Evolutionary conservation across 2,797 vertebrate species (phyloP).

Genomic region (Gymnoscopelus braueri): DNA sequence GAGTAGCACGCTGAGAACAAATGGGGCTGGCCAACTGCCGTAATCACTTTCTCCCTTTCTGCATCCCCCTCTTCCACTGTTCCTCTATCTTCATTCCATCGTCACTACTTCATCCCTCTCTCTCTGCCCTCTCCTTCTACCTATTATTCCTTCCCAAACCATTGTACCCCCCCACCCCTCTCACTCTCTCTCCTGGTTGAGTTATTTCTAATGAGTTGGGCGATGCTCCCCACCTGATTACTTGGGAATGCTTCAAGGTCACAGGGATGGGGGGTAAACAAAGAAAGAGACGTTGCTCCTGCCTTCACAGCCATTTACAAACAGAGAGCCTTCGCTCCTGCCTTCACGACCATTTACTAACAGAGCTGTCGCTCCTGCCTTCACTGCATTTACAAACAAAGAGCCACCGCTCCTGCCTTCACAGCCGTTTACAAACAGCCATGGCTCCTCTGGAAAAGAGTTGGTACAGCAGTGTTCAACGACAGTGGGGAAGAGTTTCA

Average conservation of each 20-base stretch:
- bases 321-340: not conserved
- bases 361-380: no score
- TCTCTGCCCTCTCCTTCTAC: not conserved
- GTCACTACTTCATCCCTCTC: slow-evolving; percentile 16
- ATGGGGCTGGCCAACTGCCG: slow-evolving; percentile 16
- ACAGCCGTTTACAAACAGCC: not conserved
- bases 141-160: slow-evolving; percentile 1
- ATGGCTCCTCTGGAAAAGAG: no score
- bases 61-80: slow-evolving; percentile 19
- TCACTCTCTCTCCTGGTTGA: not conserved
- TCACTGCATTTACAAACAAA: not conserved
- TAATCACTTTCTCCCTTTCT: slow-evolving; percentile 29
- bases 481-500: not conserved
- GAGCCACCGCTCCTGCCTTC: not conserved
- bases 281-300: not conserved
- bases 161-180: not conserved
- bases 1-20: slow-evolving; percentile 29
- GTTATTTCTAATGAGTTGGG: slow-evolving; percentile 32
- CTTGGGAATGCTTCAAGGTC: slow-evolving; percentile 50
- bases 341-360: not conserved
- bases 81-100: slow-evolving; percentile 37
- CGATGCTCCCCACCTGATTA: slow-evolving; percentile 2
- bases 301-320: no score
- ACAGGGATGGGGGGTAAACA: slow-evolving; percentile 26
- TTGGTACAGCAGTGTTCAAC: not conserved